These are phyloP conservation scores for Pachypeltis micranthus DNA, from an alignment of 1,140 invertebrate genomes.

Conservation along the genomic window DNA sequence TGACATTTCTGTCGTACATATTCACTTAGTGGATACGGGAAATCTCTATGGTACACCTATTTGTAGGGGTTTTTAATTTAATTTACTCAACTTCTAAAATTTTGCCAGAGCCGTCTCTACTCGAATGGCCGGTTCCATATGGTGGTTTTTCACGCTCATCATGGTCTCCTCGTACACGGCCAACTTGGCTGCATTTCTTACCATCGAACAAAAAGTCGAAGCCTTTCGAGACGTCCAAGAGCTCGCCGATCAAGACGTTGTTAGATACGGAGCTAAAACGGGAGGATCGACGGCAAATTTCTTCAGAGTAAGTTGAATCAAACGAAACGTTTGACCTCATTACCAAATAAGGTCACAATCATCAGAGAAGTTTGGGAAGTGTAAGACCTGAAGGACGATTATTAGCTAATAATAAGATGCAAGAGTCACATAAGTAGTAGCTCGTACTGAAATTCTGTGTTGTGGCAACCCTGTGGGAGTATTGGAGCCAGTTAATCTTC, in stretches of 20 bases:
- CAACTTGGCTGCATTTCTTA: constrained; percentile 90
- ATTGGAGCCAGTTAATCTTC: too few relatives aligned
- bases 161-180: constrained; percentile 95
- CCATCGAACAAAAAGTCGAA: constrained; percentile 68
- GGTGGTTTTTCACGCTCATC: constrained; percentile 93
- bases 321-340: too few relatives aligned
- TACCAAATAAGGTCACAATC: too few relatives aligned
- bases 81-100: neutral
- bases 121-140: constrained; percentile 45
- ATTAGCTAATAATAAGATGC: too few relatives aligned
- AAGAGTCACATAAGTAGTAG: too few relatives aligned
- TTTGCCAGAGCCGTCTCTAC: constrained; percentile 37
- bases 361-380: too few relatives aligned
- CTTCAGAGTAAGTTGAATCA: constrained; percentile 56
- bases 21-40: neutral
- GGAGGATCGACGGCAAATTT: constrained; percentile 71
- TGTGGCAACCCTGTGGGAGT: too few relatives aligned
- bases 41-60: neutral
- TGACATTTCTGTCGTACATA: neutral
- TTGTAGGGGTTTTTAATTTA: neutral
- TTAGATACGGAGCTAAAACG: constrained; percentile 74
- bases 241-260: constrained; percentile 62
- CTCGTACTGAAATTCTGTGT: too few relatives aligned
- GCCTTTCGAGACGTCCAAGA: constrained; percentile 75
- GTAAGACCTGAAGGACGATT: too few relatives aligned